Evolutionary conservation across 2,797 vertebrate genomes (phyloP).

Genomic region (Agapornis canus): DNA sequence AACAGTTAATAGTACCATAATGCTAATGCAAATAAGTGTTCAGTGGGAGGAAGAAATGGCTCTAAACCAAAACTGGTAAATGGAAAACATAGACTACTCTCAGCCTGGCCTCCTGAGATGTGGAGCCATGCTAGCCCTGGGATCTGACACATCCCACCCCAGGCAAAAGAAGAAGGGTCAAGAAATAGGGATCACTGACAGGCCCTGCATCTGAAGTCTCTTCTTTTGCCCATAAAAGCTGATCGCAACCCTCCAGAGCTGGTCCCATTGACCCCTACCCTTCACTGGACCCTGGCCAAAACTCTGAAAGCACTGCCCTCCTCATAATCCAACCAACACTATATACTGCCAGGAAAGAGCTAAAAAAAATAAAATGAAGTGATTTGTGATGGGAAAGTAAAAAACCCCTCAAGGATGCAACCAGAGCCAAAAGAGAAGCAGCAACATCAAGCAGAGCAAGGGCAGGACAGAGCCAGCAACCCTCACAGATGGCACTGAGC

Average conservation of each 20-base stretch:
- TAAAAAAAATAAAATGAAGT: not conserved
- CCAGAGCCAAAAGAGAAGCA: not conserved
- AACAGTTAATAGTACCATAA: not conserved
- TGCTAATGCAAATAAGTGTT: not conserved
- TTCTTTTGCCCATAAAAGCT: not conserved
- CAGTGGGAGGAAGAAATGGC: not conserved
- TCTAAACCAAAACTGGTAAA: not conserved
- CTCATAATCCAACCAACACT: not conserved
- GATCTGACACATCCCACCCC: not conserved
- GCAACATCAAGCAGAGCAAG: not conserved
- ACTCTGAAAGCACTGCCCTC: not conserved
- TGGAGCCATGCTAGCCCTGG: not conserved
- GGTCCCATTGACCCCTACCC: not conserved
- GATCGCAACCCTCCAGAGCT: not conserved
- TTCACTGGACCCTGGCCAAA: not conserved
- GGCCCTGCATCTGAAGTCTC: not conserved
- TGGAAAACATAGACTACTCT: not conserved
- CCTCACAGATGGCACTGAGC: rapidly evolving
- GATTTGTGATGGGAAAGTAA: not conserved
- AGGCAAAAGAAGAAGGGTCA: not conserved
- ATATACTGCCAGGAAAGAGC: rapidly evolving
- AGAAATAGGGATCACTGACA: not conserved
- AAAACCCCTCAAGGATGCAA: not conserved
- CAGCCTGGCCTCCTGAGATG: not conserved
- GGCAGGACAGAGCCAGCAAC: not conserved